Conservation (phyloP, 2,888 invertebrate species). For the Blastobasis adustella region DNA sequence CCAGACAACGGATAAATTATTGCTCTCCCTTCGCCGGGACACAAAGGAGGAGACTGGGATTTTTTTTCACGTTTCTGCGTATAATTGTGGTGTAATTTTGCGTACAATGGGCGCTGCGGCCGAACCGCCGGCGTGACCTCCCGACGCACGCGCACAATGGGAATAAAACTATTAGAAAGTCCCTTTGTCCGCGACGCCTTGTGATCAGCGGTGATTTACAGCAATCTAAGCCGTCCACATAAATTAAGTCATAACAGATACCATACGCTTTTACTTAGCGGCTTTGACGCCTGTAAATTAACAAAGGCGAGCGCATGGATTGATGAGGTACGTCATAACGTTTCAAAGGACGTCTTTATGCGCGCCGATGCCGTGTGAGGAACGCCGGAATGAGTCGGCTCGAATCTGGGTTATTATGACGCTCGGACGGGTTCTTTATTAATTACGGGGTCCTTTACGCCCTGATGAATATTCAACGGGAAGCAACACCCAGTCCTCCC, state of each 20-base stretch:
- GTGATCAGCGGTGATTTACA: constrained; percentile 50
- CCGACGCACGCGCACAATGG: constrained; percentile 35
- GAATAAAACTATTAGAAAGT: constrained; percentile 50
- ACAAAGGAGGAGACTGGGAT: constrained; percentile 41
- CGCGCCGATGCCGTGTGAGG: constrained; percentile 27
- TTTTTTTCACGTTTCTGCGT: constrained; percentile 40
- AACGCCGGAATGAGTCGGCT: constrained; percentile 26
- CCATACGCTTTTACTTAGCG: constrained; percentile 26
- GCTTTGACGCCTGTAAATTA: constrained; percentile 29
- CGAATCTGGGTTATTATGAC: constrained; percentile 32
- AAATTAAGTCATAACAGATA: constrained; percentile 38
- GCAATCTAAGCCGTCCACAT: constrained; percentile 35
- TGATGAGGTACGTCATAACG: constrained; percentile 26
- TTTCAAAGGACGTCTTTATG: constrained; percentile 39
- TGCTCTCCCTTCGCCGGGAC: constrained; percentile 41
- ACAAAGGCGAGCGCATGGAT: constrained; percentile 28
- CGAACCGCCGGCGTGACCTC: constrained; percentile 38
- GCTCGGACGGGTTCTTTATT: constrained; percentile 46
- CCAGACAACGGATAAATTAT: constrained; percentile 52
- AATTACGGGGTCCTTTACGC: constrained; percentile 50
- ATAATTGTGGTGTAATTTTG: constrained; percentile 64
- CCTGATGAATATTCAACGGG: constrained; percentile 51
- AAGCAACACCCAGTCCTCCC: constrained; percentile 40
- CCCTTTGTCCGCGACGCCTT: constrained; percentile 39
- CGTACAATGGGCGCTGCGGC: constrained; percentile 42